phyloP scores from a whole-genome alignment of 2,113 vertebrate genomes.

The Scytalopus superciliaris region DNA sequence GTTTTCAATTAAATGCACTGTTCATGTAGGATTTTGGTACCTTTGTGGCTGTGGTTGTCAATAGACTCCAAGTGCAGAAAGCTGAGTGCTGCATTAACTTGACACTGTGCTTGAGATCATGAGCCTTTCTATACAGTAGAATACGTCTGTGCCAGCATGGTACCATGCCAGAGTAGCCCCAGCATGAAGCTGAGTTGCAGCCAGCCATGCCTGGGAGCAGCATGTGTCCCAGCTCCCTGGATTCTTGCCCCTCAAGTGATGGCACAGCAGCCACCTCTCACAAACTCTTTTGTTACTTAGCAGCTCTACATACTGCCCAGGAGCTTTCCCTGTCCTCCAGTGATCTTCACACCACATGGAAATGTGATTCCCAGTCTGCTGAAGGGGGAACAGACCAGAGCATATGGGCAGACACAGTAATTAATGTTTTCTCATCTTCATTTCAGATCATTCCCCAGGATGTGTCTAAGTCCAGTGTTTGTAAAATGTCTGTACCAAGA shows the following conservation, averaged over 20 bases:
- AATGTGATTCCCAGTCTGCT: neutral
- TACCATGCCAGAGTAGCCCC: neutral
- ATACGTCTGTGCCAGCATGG: accelerated
- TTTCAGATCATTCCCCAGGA: neutral
- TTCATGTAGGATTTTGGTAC: neutral
- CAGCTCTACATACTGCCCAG: neutral
- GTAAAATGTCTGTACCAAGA: neutral
- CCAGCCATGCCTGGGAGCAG: neutral
- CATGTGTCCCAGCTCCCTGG: neutral
- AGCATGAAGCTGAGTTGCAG: accelerated
- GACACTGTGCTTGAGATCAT: neutral
- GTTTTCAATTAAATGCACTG: neutral
- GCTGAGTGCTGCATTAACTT: neutral
- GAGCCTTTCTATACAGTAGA: neutral
- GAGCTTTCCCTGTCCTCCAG: neutral
- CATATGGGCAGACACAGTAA: neutral
- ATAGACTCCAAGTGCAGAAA: neutral
- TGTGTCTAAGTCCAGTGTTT: neutral
- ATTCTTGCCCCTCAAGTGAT: accelerated
- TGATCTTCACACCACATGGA: neutral
- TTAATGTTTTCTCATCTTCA: neutral
- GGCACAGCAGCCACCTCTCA: neutral
- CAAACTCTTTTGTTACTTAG: neutral
- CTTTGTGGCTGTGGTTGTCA: neutral
- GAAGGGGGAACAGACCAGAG: neutral